Evolutionary conservation across 2,113 vertebrate genomes (phyloP), one percentile per base, ranked within the genome.

Genomic region (Otus sunia): DNA sequence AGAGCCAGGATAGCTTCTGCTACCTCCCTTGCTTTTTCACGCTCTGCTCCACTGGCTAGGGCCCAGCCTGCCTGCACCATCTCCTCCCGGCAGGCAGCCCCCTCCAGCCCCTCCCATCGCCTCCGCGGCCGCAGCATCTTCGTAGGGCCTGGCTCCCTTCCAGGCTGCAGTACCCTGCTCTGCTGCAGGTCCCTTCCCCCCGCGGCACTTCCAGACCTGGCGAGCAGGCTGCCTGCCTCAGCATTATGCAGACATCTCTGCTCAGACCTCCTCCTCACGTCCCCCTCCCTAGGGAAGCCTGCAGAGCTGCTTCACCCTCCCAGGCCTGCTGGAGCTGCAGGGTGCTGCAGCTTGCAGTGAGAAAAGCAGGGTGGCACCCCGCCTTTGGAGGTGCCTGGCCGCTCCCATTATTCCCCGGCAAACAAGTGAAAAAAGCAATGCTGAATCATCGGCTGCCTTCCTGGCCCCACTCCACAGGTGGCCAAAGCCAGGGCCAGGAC

Each of bases 131-230:
- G 74, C 94, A 90, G 82, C 67, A 84, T 55, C 75, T 47, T 74
- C 7, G 6, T 12, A 74, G 41, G 86, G 20, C n/a, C 88, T 97
- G 96, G 95, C 96, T 92, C 71, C 75, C 15, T 49, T 86, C 96
- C 96, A 94, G 92, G 85, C 88, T 97, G 95, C 96, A 67, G 96
- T 90, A 60, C 52, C 87, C 80, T 91, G 23, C 62, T 27, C 74
- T 59, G 69, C 96, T 82, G 93, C 93, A 88, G 92, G 96, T 86
- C 92, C 78, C 74, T 94, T 88, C 85, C 93, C 88, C 88, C 81
- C 67, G 50, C 90, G 2, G 82, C 79, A 88, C 78, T 45, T 86
- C 88, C 83, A 59, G 94, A 73, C 60, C 79, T 56, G 91, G 79
- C 25, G 36, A 26, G 7, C 62, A 63, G 82, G 45, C 86, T 74